Evolutionary conservation across 2,888 invertebrate genomes (phyloP).

Genomic region (Ochropleura plecta): DNA sequence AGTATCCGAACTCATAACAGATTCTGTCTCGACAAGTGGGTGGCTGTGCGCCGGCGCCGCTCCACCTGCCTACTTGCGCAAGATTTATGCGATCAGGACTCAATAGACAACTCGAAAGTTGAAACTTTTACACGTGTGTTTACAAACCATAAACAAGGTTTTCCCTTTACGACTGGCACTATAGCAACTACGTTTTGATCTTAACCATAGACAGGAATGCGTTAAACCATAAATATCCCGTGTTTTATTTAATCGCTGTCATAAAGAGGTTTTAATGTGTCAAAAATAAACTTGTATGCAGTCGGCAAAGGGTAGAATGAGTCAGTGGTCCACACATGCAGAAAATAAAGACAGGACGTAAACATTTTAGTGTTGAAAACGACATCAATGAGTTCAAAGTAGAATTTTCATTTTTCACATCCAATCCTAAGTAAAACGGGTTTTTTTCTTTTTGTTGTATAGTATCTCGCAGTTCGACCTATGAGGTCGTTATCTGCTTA

Average conservation of each 20-base stretch:
- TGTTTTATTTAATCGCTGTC: constrained; percentile 60
- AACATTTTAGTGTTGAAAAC: constrained; percentile 25
- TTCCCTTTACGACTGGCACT: constrained; percentile 64
- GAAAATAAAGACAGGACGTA: constrained; percentile 41
- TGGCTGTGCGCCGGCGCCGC: constrained; percentile 82
- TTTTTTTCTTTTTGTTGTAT: no score
- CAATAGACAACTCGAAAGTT: constrained; percentile 71
- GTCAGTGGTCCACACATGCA: constrained; percentile 37
- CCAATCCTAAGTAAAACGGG: constrained; percentile 6
- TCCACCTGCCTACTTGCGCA: constrained; percentile 81
- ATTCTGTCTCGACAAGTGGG: constrained; percentile 74
- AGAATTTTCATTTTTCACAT: constrained; percentile 40
- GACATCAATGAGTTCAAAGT: constrained; percentile 15
- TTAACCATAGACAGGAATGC: constrained; percentile 57
- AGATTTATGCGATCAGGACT: constrained; percentile 80
- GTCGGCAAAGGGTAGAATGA: constrained; percentile 46
- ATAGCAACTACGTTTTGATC: constrained; percentile 50
- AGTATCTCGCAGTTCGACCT: no score
- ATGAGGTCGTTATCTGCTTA: no score
- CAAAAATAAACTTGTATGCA: constrained; percentile 54
- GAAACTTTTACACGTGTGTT: constrained; percentile 68
- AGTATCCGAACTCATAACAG: constrained; percentile 66
- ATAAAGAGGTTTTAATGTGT: constrained; percentile 57
- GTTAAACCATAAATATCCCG: constrained; percentile 58
- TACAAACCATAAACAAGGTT: constrained; percentile 67